Base-by-base conservation (phyloP, 2,113 vertebrate species). In the Scatophagus argus region DNA sequence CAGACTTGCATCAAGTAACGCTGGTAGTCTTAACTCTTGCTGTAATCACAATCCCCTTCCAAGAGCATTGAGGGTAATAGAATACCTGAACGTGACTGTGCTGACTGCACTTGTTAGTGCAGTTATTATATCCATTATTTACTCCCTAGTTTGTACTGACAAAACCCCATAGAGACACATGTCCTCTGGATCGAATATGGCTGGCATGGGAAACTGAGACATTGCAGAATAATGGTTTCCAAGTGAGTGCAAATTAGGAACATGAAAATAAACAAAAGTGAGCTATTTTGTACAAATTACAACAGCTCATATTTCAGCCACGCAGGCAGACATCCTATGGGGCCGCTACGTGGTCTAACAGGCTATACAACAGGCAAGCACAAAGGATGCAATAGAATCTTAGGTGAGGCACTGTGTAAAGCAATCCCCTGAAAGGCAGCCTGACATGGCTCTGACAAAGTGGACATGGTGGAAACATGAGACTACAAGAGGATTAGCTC, bases 401-500 rank as follows among this genome's bases (percentile, higher is more conserved):
- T 62, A 12, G 75, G 69, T 39, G 56, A 63, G 54, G 38, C 6
- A 16, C 41, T 70, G 60, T 77, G 77, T 73, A 81, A 82, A 79
- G 32, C 16, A 64, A 73, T 61, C 68, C 39, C 36, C 71, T 64
- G 58, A 73, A 70, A 81, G 39, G 31, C 58, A 56, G 60, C 16
- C 43, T 78, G 74, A 85, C 79, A 68, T 38, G 52, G n/a, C 36
- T 54, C 7, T 44, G 39, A 79, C 83, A 86, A 80, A 89, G 71
- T 60, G 77, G 67, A 84, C 54, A 70, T 56, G 74, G 32, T 41
- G 54, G 85, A 83, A 90, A 88, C 86, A 61, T 38, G 70, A 89
- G 72, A 66, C 72, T 54, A 70, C 67, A 67, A 47, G 12, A 32
- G 68, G 69, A 76, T 87, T 85, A 84, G 58, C 47, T 65, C 32